A percentile compares a stretch with the other conserved stretches of the same genome.
Evolutionary conservation across 2,888 invertebrate genomes (phyloP).

Genomic region (Acronicta leporina): DNA sequence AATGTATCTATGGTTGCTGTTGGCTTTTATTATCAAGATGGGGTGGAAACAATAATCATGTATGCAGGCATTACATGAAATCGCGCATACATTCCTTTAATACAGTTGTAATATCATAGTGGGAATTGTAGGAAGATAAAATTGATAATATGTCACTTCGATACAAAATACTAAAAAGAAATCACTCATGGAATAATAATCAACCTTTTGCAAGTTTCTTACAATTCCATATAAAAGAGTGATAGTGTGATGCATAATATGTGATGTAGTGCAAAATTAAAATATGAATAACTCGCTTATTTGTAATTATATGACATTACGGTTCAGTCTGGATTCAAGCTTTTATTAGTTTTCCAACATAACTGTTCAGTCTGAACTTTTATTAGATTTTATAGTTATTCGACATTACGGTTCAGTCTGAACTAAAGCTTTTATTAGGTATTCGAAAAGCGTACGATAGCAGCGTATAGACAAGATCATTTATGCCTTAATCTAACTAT

Average conservation of each 20-base stretch:
- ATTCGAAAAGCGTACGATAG: not conserved
- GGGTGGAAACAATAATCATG: slow-evolving; percentile 39
- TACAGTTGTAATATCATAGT: slow-evolving; percentile 10
- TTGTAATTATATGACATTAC: too few relatives aligned
- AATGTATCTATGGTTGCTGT: slow-evolving; percentile 47
- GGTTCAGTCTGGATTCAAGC: not conserved
- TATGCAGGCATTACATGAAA: slow-evolving; percentile 29
- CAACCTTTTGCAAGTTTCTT: slow-evolving; percentile 20
- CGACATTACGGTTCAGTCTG: not conserved
- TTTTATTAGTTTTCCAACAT: not conserved
- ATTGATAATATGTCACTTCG: slow-evolving; percentile 25
- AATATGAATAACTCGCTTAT: too few relatives aligned
- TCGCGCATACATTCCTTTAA: slow-evolving; percentile 11
- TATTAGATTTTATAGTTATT: not conserved
- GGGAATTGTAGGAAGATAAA: slow-evolving; percentile 21
- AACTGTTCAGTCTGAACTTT: too few relatives aligned
- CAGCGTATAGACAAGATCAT: not conserved
- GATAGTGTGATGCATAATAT: not conserved
- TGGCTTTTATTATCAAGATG: slow-evolving; percentile 56
- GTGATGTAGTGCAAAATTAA: too few relatives aligned
- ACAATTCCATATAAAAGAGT: not conserved
- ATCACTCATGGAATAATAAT: slow-evolving; percentile 30
- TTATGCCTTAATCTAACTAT: not conserved
- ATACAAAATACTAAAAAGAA: slow-evolving; percentile 36
- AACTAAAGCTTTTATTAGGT: not conserved